Conservation (phyloP, 2,797 vertebrate species). For the Acrocephalus scirpaceus region DNA sequence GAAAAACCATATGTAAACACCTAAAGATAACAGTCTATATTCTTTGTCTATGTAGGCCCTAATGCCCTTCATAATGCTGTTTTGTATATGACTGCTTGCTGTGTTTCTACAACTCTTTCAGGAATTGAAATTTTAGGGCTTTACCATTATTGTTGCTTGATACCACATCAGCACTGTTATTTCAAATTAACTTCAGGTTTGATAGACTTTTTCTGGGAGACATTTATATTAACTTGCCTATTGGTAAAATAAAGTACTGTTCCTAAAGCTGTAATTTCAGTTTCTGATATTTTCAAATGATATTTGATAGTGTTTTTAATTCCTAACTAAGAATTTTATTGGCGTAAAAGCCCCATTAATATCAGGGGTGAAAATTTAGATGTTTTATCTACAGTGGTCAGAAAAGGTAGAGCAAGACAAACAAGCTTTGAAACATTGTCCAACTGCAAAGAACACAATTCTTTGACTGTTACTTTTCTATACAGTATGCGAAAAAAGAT, state of each 20-base stretch:
- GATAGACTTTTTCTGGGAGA: not conserved
- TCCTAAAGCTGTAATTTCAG: not conserved
- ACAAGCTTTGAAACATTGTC: not conserved
- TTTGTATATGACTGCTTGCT: not conserved
- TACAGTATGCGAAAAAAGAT: too few relatives aligned
- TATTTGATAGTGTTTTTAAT: not conserved
- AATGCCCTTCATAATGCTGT: not conserved
- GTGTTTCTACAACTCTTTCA: not conserved
- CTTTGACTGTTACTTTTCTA: not conserved
- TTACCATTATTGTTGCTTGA: not conserved
- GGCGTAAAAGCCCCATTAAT: not conserved
- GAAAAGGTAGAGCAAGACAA: not conserved
- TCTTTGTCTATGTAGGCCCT: not conserved
- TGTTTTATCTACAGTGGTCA: not conserved
- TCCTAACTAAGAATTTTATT: not conserved
- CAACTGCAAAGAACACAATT: not conserved
- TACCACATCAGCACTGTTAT: not conserved
- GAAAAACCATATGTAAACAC: not conserved
- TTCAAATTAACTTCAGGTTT: not conserved
- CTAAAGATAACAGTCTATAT: not conserved
- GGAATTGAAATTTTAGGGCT: not conserved
- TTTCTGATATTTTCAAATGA: not conserved
- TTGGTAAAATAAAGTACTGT: not conserved
- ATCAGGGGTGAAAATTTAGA: not conserved
- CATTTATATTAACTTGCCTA: not conserved